These are phyloP conservation scores for Proterorhinus semilunaris DNA, from an alignment of 2,113 vertebrate species.

Conservation along the genomic window DNA sequence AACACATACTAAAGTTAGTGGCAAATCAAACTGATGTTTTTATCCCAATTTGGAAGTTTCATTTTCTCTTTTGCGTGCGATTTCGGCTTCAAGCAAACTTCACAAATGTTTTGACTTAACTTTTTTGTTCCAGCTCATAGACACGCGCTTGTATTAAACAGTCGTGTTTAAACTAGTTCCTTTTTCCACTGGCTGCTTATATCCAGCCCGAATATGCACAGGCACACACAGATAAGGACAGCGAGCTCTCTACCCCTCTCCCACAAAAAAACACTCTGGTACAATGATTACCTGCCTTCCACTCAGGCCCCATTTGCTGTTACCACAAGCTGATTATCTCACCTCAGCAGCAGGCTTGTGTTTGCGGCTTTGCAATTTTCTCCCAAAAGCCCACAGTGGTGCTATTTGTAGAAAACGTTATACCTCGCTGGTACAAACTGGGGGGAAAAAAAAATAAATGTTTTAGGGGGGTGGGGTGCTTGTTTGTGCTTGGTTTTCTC, in stretches of 20 bases:
- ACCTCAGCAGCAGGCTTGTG: constrained; percentile 57
- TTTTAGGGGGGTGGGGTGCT: constrained; percentile 57
- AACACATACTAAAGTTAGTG: no score
- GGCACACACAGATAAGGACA: constrained; percentile 30
- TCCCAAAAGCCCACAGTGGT: constrained; percentile 68
- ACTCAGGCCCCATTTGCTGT: constrained; percentile 69
- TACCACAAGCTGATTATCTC: constrained; percentile 71
- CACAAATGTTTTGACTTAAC: background rate
- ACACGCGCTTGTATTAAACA: constrained; percentile 6
- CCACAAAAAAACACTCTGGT: constrained; percentile 57
- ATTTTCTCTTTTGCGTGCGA: no score
- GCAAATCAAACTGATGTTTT: no score
- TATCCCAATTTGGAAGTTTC: no score
- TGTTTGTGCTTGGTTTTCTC: constrained; percentile 35
- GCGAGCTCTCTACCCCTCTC: constrained; percentile 51
- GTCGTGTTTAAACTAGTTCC: background rate
- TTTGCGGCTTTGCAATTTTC: constrained; percentile 67
- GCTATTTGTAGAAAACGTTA: constrained; percentile 72
- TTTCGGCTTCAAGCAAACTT: background rate
- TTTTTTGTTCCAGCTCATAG: background rate
- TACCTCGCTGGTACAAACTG: constrained; percentile 61
- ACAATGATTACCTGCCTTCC: constrained; percentile 68
- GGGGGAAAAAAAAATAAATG: constrained; percentile 36
- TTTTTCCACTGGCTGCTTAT: constrained; percentile 28
- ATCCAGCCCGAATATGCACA: constrained; percentile 44